Base-by-base conservation (phyloP, 2,113 vertebrate species). In the Hiodon tergisus region DNA sequence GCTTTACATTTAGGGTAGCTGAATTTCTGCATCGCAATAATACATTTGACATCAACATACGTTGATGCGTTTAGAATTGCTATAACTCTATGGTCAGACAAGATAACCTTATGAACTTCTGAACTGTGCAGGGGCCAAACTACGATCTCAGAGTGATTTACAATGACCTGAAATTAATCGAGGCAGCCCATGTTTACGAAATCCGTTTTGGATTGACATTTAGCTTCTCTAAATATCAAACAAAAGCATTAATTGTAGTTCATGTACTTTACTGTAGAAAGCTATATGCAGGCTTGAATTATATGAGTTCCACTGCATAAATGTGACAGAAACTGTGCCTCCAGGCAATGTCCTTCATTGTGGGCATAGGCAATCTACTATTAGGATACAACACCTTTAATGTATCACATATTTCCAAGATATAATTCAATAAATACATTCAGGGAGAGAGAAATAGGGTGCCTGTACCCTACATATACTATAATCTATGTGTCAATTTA, bases 61-160 rank as follows among this genome's bases (percentile, higher is more conserved):
- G n/a, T n/a, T n/a, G n/a, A n/a, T n/a, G n/a, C n/a, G n/a, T n/a
- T n/a, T n/a, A n/a, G n/a, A n/a, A n/a, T n/a, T n/a, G 85, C 82
- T 82, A 86, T 88, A 92, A 88, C 82, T 89, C 83, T 85, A 78
- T 80, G 78, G 84, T 82, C 78, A 88, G 87, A 88, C 86, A 89
- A 84, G 88, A 85, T 89, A 89, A 90, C 91, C 88, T 88, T 85
- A 71, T 90, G 87, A 91, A 91, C 91, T 84, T 78, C 67, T 78
- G 79, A 78, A 83, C 81, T 80, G 53, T 48, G 80, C 82, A 73
- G 77, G 83, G 85, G 83, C 87, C 86, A 77, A 77, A 71, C 81
- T 54, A 85, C 77, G 83, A 89, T 87, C 86, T 84, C 76, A 79
- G 83, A 85, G 85, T 90, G 87, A 91, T 90, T 89, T 90, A 89